These are phyloP conservation scores for Dolichotis patagonum DNA, from an alignment of 2,113 vertebrate species.

Conservation along the genomic window DNA sequence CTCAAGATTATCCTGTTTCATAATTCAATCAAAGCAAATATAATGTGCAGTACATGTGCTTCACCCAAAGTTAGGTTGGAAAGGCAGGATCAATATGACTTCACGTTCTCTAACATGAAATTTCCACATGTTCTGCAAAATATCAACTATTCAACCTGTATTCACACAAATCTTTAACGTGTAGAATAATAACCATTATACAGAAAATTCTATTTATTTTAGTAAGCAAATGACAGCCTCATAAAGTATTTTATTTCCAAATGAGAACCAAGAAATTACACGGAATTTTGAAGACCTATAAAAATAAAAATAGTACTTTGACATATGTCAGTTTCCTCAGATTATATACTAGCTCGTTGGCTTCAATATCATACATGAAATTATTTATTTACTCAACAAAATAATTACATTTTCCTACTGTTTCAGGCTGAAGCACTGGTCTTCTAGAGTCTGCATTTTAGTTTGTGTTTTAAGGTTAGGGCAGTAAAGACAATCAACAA, in stretches of 20 bases:
- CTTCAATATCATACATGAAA: background rate
- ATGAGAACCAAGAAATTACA: conserved; percentile 12
- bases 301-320: conserved; percentile 37
- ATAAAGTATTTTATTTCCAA: conserved; percentile 53
- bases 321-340: background rate
- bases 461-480: background rate
- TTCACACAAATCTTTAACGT: conserved; percentile 1
- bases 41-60: background rate
- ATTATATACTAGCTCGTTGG: background rate
- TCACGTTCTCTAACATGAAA: conserved; percentile 7
- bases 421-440: background rate
- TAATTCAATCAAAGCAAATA: conserved; percentile 5
- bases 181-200: conserved; percentile 4
- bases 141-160: background rate
- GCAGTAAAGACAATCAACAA: background rate
- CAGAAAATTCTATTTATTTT: conserved; percentile 7
- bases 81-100: background rate
- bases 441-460: background rate
- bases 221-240: conserved; percentile 8
- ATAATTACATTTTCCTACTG: background rate
- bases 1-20: background rate
- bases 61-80: background rate
- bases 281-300: background rate
- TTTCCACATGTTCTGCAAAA: conserved; percentile 7
- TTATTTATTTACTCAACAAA: background rate